phyloP scores from a whole-genome alignment of 2,113 vertebrate species.

The Chaetodon auriga region DNA sequence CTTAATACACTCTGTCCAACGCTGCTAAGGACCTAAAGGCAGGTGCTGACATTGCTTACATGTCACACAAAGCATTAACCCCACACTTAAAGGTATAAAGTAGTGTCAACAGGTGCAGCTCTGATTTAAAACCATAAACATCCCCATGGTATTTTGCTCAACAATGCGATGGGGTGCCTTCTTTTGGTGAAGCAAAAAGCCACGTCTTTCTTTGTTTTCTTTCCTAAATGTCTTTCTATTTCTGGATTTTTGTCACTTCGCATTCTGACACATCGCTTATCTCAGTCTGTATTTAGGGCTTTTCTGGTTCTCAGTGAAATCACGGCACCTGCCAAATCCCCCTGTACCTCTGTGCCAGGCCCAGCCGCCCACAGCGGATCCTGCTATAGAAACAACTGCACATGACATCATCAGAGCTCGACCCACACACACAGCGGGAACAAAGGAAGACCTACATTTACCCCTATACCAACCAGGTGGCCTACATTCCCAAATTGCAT shows the following conservation, averaged over 20 bases:
- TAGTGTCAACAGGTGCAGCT: conserved; percentile 15
- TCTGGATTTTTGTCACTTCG: conserved; percentile 35
- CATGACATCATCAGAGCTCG: conserved; percentile 74
- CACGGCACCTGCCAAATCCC: conserved; percentile 43
- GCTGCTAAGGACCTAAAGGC: conserved; percentile 39
- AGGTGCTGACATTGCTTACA: conserved; percentile 48
- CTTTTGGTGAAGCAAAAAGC: conserved; percentile 1
- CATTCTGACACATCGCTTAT: conserved; percentile 34
- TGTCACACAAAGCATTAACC: conserved; percentile 40
- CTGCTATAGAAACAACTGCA: conserved; percentile 51
- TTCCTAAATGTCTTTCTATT: conserved; percentile 18
- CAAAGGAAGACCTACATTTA: conserved; percentile 71
- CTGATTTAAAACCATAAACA: conserved; percentile 21
- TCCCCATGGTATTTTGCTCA: conserved; percentile 2
- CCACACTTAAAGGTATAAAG: conserved; percentile 15
- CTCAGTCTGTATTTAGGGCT: conserved; percentile 42
- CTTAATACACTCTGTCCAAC: conserved; percentile 52
- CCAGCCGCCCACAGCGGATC: conserved; percentile 64
- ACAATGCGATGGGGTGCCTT: conserved; percentile 23
- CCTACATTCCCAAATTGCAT: conserved; percentile 67
- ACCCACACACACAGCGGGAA: conserved; percentile 72
- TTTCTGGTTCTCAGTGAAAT: conserved; percentile 50
- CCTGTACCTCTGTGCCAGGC: conserved; percentile 52
- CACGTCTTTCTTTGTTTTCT: conserved; percentile 3
- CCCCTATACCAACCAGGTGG: conserved; percentile 61